Percentiles rank a stretch among this genome's conserved stretches.
phyloP scores from a whole-genome alignment of 2,797 vertebrate species.

The Tragelaphus eurycerus region DNA sequence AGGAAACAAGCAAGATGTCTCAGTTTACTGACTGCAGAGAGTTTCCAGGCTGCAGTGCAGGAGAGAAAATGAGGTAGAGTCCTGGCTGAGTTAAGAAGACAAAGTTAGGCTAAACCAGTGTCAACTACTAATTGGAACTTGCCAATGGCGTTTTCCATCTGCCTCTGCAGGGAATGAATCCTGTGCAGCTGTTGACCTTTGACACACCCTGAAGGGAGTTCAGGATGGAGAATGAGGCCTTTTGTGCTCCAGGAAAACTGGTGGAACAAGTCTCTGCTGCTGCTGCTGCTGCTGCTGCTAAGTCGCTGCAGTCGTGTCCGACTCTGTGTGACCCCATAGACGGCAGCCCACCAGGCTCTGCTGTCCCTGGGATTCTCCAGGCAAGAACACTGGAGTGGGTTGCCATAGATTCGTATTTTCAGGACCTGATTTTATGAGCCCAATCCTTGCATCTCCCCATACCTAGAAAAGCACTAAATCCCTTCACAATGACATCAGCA shows the following conservation, averaged over 20 bases:
- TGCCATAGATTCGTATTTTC: not conserved
- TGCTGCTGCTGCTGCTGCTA: no score
- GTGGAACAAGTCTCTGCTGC: not conserved
- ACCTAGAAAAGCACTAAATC: not conserved
- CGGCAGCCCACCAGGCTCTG: no score
- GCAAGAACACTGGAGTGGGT: no score
- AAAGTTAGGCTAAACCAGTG: not conserved
- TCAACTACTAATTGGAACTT: not conserved
- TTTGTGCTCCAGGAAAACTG: not conserved
- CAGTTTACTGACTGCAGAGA: not conserved
- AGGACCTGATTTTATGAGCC: not conserved
- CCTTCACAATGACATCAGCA: not conserved
- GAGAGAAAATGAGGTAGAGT: not conserved
- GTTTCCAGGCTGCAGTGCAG: not conserved
- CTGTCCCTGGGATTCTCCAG: no score
- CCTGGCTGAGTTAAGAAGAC: not conserved
- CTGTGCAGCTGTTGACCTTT: not conserved
- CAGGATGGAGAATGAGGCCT: not conserved
- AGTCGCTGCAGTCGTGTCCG: no score
- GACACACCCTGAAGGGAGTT: not conserved
- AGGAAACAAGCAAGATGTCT: not conserved
- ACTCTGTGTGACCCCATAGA: no score
- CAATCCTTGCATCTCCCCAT: not conserved
- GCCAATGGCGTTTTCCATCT: not conserved
- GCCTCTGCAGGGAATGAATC: not conserved